A percentile compares a stretch with the other conserved stretches of the same genome.
These are phyloP conservation scores for Barnardius zonarius DNA, from an alignment of 2,113 vertebrate species.

Conservation along the genomic window DNA sequence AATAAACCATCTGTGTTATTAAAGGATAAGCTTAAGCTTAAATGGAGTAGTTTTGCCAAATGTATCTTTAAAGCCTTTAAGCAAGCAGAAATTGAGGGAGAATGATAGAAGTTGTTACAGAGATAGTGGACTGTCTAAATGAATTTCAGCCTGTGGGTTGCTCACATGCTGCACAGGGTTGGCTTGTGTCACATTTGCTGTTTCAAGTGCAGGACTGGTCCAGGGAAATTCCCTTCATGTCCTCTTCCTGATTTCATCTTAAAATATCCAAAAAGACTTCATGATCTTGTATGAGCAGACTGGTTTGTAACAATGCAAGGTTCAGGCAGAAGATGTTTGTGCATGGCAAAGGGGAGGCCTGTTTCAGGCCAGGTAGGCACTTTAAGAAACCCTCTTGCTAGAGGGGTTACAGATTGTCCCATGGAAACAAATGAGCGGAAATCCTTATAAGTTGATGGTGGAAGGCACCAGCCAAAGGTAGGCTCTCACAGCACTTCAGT, in stretches of 20 bases:
- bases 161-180: neutral
- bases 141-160: neutral
- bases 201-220: neutral
- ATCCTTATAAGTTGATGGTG: neutral
- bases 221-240: neutral
- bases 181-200: neutral
- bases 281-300: neutral
- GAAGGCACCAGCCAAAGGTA: neutral
- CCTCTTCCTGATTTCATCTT: neutral
- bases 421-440: neutral
- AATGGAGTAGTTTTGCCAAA: neutral
- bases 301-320: neutral
- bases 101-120: neutral
- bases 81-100: neutral
- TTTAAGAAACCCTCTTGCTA: neutral
- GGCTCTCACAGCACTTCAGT: neutral
- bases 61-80: neutral
- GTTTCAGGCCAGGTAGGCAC: neutral
- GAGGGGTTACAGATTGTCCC: neutral
- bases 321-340: rapidly evolving
- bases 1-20: neutral
- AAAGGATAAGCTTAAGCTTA: neutral
- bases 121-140: neutral
- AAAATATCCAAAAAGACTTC: neutral
- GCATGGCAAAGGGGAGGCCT: neutral